Evolutionary conservation across 2,113 vertebrate species (phyloP).

Genomic region (Anoura caudifer): DNA sequence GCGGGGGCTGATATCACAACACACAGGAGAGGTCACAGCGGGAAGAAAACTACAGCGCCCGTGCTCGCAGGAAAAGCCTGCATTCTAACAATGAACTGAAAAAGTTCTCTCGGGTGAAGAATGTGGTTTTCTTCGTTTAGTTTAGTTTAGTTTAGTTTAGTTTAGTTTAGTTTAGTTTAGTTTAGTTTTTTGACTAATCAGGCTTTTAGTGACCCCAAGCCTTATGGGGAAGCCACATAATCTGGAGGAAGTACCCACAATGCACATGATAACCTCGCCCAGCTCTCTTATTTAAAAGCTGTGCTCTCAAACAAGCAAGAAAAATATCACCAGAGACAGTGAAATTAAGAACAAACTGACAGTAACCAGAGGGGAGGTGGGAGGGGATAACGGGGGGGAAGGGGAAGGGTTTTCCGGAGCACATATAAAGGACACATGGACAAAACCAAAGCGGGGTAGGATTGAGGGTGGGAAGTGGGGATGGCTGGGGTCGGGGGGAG

Average conservation of each 20-base stretch:
- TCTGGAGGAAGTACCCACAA: background rate
- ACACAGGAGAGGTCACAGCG: background rate
- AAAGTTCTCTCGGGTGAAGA: background rate
- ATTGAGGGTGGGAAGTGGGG: too few relatives aligned
- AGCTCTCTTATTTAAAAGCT: rapidly evolving
- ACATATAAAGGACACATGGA: too few relatives aligned
- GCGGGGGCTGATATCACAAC: too few relatives aligned
- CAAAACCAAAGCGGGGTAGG: too few relatives aligned
- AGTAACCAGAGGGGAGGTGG: too few relatives aligned
- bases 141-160: background rate
- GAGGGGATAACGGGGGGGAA: too few relatives aligned
- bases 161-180: background rate
- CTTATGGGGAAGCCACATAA: background rate
- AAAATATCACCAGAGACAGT: too few relatives aligned
- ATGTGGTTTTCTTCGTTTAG: background rate
- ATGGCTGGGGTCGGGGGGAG: too few relatives aligned
- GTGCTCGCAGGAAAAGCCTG: background rate
- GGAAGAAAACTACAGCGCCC: background rate
- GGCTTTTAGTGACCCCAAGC: background rate
- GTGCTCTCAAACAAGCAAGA: too few relatives aligned
- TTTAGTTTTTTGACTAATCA: background rate
- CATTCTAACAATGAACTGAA: background rate
- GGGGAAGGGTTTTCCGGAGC: too few relatives aligned
- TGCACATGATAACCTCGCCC: too few relatives aligned
- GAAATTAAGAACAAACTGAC: too few relatives aligned